phyloP scores from a whole-genome alignment of 53 echinoderm and acorn worm species.

The Astropecten irregularis region DNA sequence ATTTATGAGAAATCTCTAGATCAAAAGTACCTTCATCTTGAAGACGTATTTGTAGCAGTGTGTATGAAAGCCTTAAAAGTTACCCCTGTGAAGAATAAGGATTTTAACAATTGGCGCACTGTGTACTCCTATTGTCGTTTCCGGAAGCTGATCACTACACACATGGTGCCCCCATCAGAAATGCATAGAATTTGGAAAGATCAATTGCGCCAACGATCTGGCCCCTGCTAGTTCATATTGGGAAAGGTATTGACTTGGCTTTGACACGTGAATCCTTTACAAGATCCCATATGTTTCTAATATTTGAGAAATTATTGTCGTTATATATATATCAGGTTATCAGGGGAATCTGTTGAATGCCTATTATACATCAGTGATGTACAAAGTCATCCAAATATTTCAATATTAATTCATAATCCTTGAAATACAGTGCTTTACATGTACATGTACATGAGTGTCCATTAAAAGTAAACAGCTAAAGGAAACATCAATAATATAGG shows the following conservation, averaged over 20 bases:
- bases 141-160: slow-evolving; percentile 82
- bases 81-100: slow-evolving; percentile 69
- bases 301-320: too few relatives aligned
- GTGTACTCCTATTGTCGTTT: slow-evolving; percentile 86
- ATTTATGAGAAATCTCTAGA: slow-evolving; percentile 72
- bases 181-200: slow-evolving; percentile 95
- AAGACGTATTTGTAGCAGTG: slow-evolving; percentile 86
- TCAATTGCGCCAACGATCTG: slow-evolving; percentile 32
- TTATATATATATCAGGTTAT: too few relatives aligned
- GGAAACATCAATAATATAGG: too few relatives aligned
- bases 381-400: too few relatives aligned
- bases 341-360: too few relatives aligned
- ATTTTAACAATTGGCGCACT: slow-evolving; percentile 93
- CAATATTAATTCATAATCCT: too few relatives aligned
- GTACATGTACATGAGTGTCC: too few relatives aligned
- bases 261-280: too few relatives aligned
- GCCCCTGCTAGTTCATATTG: background rate
- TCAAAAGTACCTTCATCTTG: slow-evolving; percentile 81
- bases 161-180: slow-evolving; percentile 90
- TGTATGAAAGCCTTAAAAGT: slow-evolving; percentile 77
- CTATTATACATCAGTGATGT: too few relatives aligned
- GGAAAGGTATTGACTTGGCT: background rate
- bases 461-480: too few relatives aligned
- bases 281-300: too few relatives aligned
- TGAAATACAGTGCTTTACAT: too few relatives aligned